Evolutionary conservation across 2,888 invertebrate species (phyloP).

Genomic region (Oxytorus armatus): DNA sequence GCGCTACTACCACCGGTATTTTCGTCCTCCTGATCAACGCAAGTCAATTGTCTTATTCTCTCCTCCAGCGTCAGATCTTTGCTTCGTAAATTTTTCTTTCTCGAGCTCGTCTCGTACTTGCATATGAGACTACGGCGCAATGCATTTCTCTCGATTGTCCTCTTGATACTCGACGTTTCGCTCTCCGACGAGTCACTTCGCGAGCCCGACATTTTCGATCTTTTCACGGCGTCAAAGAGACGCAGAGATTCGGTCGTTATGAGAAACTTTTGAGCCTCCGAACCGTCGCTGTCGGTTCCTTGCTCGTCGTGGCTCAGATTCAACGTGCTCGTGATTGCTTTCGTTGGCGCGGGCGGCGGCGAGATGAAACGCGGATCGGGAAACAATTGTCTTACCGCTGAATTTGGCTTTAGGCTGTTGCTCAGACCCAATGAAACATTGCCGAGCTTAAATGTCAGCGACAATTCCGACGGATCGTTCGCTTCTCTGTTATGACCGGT

Average conservation of each 20-base stretch:
- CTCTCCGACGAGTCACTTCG: slow-evolving; percentile 81
- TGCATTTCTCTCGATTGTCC: slow-evolving; percentile 94
- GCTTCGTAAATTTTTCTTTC: slow-evolving; percentile 85
- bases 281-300: slow-evolving; percentile 83
- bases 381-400: slow-evolving; percentile 93
- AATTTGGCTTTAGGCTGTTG: slow-evolving; percentile 89
- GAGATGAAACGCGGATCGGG: slow-evolving; percentile 88
- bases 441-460: slow-evolving; percentile 86
- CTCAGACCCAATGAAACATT: slow-evolving; percentile 85
- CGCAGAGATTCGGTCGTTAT: slow-evolving; percentile 92
- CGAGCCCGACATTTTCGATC: slow-evolving; percentile 85
- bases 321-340: slow-evolving; percentile 60
- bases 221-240: slow-evolving; percentile 88
- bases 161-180: slow-evolving; percentile 85
- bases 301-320: slow-evolving; percentile 68
- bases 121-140: slow-evolving; percentile 90
- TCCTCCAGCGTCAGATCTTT: slow-evolving; percentile 93
- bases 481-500: slow-evolving; percentile 68
- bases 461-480: slow-evolving; percentile 85
- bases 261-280: slow-evolving; percentile 85
- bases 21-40: slow-evolving; percentile 91
- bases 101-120: slow-evolving; percentile 87
- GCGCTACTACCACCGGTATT: slow-evolving; percentile 72
- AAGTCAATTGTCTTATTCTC: slow-evolving; percentile 93
- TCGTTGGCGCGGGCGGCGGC: slow-evolving; percentile 87